These are phyloP conservation scores for Actinemys pallida DNA, from an alignment of 2,113 vertebrate species.

Conservation along the genomic window DNA sequence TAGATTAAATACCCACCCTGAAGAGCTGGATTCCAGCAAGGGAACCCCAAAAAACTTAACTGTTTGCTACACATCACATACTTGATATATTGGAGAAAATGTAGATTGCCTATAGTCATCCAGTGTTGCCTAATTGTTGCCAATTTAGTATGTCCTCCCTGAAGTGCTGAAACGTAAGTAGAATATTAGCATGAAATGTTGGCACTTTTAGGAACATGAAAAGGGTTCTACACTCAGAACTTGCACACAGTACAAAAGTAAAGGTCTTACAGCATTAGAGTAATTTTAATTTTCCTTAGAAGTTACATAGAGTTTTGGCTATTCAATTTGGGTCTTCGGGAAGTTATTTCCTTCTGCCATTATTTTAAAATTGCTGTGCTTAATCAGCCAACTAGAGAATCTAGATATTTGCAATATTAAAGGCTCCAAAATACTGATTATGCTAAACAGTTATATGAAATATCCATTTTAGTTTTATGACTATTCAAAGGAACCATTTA, in stretches of 20 bases:
- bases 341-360: background rate
- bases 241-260: background rate
- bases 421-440: background rate
- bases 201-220: background rate
- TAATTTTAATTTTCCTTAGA: background rate
- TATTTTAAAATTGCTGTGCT: background rate
- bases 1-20: slow-evolving; percentile 7
- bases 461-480: background rate
- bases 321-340: background rate
- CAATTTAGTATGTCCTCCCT: background rate
- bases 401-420: background rate
- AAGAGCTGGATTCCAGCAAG: background rate
- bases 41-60: background rate
- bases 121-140: background rate
- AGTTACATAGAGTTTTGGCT: background rate
- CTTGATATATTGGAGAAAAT: background rate
- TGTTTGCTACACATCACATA: background rate
- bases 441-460: accelerated
- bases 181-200: accelerated
- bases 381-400: background rate
- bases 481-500: background rate
- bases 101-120: background rate
- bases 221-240: background rate
- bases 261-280: background rate
- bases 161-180: background rate